Base-by-base conservation (phyloP, 2,797 vertebrate species). In the Fringilla coelebs region DNA sequence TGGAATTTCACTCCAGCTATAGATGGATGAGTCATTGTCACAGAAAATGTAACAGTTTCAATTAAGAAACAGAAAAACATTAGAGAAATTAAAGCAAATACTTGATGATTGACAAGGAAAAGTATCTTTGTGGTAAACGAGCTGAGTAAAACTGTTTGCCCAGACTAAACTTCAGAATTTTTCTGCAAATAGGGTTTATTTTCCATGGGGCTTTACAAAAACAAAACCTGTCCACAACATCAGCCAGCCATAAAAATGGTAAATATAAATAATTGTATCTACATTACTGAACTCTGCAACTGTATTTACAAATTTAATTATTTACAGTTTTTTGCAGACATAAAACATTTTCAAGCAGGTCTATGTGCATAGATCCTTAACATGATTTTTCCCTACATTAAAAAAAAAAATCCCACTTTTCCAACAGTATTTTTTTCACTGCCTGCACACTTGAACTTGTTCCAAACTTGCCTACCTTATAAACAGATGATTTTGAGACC, bases 11-110 rank as follows among this genome's bases (percentile, higher is more conserved):
- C 72, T 94, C 25, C 29, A 52, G 52, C 60, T 79, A 24, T 5
- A 81, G 58, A 65, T 6, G 46, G 61, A 55, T 95, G 90, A 96
- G 51, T 93, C 94, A 92, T 6, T 85, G 85, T 83, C 70, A 70
- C 85, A 89, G 57, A 92, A 91, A 89, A 72, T 40, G 10, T 68
- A 81, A 67, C 43, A 74, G 62, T 82, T 92, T 82, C 55, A 90
- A 73, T 71, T 46, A 43, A 71, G 81, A 92, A 93, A 57, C 32
- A 90, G 74, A 78, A 93, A 78, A 87, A 80, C 54, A 72, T 74
- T 28, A 58, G 10, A 38, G 26, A 81, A 45, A 25, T 62, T 86
- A 88, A 71, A 92, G 65, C 28, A 88, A 85, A 85, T 28, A 40
- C 72, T 41, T 52, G n/a, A 43, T 68, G 82, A 81, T 36, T 65